Evolutionary conservation across 1,140 invertebrate species (phyloP).

Genomic region (Heliconius melpomene): DNA sequence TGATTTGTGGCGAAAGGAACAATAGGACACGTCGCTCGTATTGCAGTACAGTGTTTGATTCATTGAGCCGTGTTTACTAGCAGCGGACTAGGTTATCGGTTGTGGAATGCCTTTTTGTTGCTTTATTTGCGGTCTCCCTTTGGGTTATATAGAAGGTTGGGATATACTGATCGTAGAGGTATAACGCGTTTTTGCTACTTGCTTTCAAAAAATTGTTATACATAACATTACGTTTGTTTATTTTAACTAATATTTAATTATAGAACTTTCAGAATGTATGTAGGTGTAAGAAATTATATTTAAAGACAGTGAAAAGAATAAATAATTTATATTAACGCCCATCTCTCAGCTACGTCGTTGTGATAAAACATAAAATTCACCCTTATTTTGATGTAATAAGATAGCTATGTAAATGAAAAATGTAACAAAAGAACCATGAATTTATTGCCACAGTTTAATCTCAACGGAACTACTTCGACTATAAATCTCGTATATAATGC

Average conservation of each 20-base stretch:
- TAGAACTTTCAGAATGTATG: neutral
- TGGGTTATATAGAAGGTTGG: neutral
- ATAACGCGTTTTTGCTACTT: neutral
- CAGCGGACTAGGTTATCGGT: slow-evolving; percentile 21
- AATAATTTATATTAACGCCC: neutral
- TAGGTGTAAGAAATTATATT: neutral
- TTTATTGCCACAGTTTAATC: slow-evolving; percentile 4
- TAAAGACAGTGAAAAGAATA: neutral
- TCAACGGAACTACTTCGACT: neutral
- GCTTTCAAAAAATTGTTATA: neutral
- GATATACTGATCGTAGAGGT: neutral
- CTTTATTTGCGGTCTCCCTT: neutral
- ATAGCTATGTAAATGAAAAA: slow-evolving; percentile 14
- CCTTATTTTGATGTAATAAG: slow-evolving; percentile 13
- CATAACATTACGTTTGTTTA: neutral
- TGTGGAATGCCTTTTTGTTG: slow-evolving; percentile 10
- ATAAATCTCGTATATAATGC: slow-evolving; percentile 14
- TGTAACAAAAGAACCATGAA: neutral
- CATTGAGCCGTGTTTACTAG: slow-evolving; percentile 51
- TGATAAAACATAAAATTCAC: slow-evolving; percentile 9
- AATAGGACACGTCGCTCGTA: slow-evolving; percentile 49
- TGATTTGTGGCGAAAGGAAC: slow-evolving; percentile 67
- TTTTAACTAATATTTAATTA: neutral
- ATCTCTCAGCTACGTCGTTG: neutral
- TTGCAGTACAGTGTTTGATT: slow-evolving; percentile 50